Conservation (phyloP, 1,140 invertebrate genomes). For the Latrodectus geometricus region DNA sequence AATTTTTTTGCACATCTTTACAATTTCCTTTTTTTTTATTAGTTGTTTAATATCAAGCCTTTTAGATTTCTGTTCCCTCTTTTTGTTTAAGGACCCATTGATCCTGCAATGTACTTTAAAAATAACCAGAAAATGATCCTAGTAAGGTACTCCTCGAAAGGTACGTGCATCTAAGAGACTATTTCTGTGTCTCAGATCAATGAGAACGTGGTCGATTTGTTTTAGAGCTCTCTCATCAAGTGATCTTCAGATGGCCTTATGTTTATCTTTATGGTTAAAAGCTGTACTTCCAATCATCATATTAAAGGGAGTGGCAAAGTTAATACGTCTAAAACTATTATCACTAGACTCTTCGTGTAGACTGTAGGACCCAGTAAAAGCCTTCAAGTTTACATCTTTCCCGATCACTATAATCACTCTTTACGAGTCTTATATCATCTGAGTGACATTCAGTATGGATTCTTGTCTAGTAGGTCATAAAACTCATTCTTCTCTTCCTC, state of each 20-base stretch:
- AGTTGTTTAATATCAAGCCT: neutral
- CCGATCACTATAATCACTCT: too few species aligned
- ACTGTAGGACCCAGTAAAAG: neutral
- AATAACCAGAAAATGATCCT: neutral
- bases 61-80: neutral
- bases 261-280: conserved; percentile 17
- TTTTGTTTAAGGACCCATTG: neutral
- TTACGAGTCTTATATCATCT: too few species aligned
- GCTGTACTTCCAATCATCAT: conserved; percentile 5
- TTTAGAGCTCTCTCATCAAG: neutral
- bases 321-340: neutral
- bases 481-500: too few species aligned
- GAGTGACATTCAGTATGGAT: too few species aligned
- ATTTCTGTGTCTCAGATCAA: conserved; percentile 3
- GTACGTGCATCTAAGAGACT: neutral
- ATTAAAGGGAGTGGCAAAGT: neutral
- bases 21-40: neutral
- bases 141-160: neutral
- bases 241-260: neutral
- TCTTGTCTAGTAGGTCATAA: too few species aligned
- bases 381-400: neutral
- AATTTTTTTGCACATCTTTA: neutral
- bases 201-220: neutral
- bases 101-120: neutral
- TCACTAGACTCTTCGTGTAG: neutral